Conservation (phyloP, 2,113 vertebrate species). For the Nothobranchius kuhntae region DNA sequence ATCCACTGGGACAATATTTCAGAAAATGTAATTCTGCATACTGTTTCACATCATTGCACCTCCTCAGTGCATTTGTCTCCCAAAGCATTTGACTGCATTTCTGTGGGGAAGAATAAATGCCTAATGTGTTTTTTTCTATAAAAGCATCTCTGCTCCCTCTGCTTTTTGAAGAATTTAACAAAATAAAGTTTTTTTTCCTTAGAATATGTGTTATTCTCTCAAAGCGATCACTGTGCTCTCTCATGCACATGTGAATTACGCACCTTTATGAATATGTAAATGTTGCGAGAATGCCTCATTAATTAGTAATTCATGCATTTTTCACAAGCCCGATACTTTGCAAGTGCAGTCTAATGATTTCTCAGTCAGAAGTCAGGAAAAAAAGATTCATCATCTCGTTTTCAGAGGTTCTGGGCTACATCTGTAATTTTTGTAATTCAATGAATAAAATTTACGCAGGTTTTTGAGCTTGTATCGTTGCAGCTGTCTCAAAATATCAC, state of each 20-base stretch:
- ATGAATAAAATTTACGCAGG: slow-evolving; percentile 64
- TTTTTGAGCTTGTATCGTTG: slow-evolving; percentile 51
- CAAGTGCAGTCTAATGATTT: slow-evolving; percentile 79
- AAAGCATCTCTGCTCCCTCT: slow-evolving; percentile 73
- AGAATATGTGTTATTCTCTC: slow-evolving; percentile 75
- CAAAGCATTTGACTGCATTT: slow-evolving; percentile 78
- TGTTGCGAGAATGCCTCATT: slow-evolving; percentile 83
- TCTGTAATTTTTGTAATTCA: slow-evolving; percentile 74
- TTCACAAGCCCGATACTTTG: slow-evolving; percentile 79
- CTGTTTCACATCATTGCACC: slow-evolving; percentile 81
- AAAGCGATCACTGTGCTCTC: slow-evolving; percentile 76
- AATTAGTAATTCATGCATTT: slow-evolving; percentile 88
- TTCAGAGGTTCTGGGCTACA: slow-evolving; percentile 75
- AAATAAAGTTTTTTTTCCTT: slow-evolving; percentile 75
- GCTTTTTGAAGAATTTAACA: slow-evolving; percentile 77
- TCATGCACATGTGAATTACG: slow-evolving; percentile 84
- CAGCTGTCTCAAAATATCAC: slow-evolving; percentile 62
- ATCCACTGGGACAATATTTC: slow-evolving; percentile 80
- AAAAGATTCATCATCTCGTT: slow-evolving; percentile 74
- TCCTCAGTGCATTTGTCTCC: slow-evolving; percentile 79
- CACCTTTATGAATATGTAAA: slow-evolving; percentile 88
- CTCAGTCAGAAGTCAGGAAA: slow-evolving; percentile 69
- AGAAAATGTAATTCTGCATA: slow-evolving; percentile 84
- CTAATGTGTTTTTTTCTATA: slow-evolving; percentile 72
- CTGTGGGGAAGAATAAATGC: slow-evolving; percentile 80